A percentile compares a stretch with the other conserved stretches of the same genome.
Evolutionary conservation across 2,113 vertebrate species (phyloP).

Genomic region (Miniopterus natalensis): DNA sequence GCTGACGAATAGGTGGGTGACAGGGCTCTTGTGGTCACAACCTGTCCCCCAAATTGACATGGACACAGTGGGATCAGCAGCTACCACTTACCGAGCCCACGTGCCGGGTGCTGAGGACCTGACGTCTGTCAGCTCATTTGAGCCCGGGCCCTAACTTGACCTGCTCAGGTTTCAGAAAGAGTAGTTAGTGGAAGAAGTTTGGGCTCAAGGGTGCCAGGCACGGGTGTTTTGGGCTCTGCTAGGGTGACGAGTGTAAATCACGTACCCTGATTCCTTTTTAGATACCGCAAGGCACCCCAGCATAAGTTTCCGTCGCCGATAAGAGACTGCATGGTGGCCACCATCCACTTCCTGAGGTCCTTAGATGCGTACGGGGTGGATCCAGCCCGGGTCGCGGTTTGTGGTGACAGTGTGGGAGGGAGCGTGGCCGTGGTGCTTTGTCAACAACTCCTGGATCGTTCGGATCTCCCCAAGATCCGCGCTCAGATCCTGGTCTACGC

Average conservation of each 20-base stretch:
- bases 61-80: background rate
- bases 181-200: background rate
- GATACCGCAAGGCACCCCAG: slow-evolving; percentile 91
- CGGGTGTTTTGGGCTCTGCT: background rate
- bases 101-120: background rate
- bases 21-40: background rate
- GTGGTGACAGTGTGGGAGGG: slow-evolving; percentile 92
- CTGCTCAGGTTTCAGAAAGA: background rate
- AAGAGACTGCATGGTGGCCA: slow-evolving; percentile 89
- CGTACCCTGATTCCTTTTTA: slow-evolving; percentile 52
- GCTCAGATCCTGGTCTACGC: slow-evolving; percentile 94
- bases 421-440: slow-evolving; percentile 88
- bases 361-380: slow-evolving; percentile 89
- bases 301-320: slow-evolving; percentile 86
- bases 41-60: too few relatives aligned
- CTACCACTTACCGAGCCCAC: background rate
- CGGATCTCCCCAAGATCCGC: slow-evolving; percentile 87
- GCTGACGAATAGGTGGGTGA: background rate
- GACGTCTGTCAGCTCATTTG: background rate
- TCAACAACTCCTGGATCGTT: slow-evolving; percentile 85
- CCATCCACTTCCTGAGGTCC: slow-evolving; percentile 90
- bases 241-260: rapidly evolving
- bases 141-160: background rate
- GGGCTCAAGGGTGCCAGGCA: background rate
- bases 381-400: slow-evolving; percentile 86